Evolutionary conservation across 1,140 invertebrate genomes (phyloP).

Genomic region (Monochamus saltuarius): DNA sequence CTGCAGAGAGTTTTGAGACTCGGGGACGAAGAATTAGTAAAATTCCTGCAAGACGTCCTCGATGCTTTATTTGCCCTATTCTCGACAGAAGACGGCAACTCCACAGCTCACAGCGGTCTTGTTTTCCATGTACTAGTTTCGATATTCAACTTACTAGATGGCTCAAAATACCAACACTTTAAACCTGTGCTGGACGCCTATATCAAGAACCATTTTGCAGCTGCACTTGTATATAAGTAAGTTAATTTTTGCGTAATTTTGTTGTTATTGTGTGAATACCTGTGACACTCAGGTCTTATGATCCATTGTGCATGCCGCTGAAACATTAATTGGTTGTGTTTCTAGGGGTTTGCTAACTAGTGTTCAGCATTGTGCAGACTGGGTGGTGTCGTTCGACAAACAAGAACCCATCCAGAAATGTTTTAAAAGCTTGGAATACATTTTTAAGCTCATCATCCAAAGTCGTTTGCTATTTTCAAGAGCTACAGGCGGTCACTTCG

Average conservation of each 20-base stretch:
- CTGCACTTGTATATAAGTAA: constrained; percentile 92
- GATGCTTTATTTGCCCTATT: constrained; percentile 94
- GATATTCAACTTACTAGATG: constrained; percentile 89
- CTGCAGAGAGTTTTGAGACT: constrained; percentile 76
- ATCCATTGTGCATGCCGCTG: too few relatives aligned
- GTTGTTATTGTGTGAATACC: too few relatives aligned
- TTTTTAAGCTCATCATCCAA: constrained; percentile 94
- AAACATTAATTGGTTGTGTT: neutral
- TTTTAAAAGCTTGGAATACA: constrained; percentile 88
- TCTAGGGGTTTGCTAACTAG: constrained; percentile 79
- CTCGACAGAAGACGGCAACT: constrained; percentile 89
- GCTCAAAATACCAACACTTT: constrained; percentile 93
- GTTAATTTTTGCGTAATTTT: constrained; percentile 35
- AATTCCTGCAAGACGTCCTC: constrained; percentile 93
- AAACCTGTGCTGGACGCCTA: constrained; percentile 94
- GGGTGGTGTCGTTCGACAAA: constrained; percentile 78
- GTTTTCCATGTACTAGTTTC: constrained; percentile 77
- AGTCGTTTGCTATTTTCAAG: constrained; percentile 85
- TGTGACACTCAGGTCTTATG: too few relatives aligned
- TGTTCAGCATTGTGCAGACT: constrained; percentile 88
- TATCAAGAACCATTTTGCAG: constrained; percentile 92
- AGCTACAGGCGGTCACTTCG: constrained; percentile 83
- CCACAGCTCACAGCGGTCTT: constrained; percentile 63
- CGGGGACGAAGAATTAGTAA: constrained; percentile 89
- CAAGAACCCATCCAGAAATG: constrained; percentile 89